Evolutionary conservation across 2,113 vertebrate genomes (phyloP), one percentile per base, ranked within the genome.

Genomic region (Perca schrenkii): DNA sequence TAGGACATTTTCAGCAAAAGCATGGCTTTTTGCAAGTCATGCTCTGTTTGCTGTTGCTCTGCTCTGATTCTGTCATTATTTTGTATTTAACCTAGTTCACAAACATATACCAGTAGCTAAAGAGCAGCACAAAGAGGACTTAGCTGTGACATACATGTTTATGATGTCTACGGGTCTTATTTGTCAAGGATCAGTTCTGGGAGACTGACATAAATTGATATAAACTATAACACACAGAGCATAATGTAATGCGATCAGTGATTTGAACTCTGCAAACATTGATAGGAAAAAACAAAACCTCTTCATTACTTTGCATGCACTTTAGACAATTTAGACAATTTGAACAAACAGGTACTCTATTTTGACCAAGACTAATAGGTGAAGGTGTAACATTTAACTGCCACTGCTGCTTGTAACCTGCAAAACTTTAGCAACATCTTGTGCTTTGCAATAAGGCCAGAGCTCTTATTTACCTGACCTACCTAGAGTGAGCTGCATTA

Each of bases 131-230:
- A 67, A 10, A 49, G 22, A 28, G 22, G 47, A 22, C 14, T 46
- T n/a, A 65, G 62, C 8, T 65, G 21, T n/a, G n/a, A 65, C 62
- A 46, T 46, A 43, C 46, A 63, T 40, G 34, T 40, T 61, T 62
- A 63, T n/a, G 11, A 40, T 4, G 10, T 63, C 61, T n/a, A 63
- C 0, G 1, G 19, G 62, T 15, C 62, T 21, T n/a, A 14, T 63
- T 36, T 19, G 34, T 61, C 31, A 36, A 31, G 58, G 58, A n/a
- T 46, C 64, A 28, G 8, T 66, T 67, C 22, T 13, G 6, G 25
- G 46, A 67, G 46, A 19, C 22, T 68, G 66, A 34, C 25, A 50
- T 22, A 19, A 68, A 34, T 34, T 14, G 17, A 68, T 21, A 34
- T 31, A 34, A 6, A 14, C 22, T 28, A 17, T 50, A 67, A 16